Evolutionary conservation across 2,888 invertebrate species (phyloP), one percentile per base, ranked within the genome.

Genomic region (Gandaritis pyraliata): DNA sequence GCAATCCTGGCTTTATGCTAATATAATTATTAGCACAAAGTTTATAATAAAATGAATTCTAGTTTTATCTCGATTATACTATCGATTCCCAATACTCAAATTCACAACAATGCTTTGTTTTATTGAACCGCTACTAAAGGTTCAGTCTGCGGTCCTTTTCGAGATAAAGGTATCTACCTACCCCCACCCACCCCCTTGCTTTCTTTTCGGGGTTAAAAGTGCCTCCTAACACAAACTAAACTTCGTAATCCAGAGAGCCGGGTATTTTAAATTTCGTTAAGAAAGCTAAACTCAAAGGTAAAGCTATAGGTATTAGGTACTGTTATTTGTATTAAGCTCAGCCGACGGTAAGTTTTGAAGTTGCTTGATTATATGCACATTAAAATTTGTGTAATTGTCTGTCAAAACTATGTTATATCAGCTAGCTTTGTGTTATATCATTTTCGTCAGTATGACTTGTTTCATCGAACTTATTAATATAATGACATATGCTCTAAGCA

Each of bases 181-280:
- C 4, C 23, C 39, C 51, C 36, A 45, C 23, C 36, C 52, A 33
- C 47, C 41, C 53, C 41, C 33, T 47, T 52, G 47, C 58, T 52
- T 66, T 58, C 58, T 56, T 64, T 61, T 46, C 48, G 60, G 60
- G 64, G 64, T 23, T 66, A 64, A n/a, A n/a, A 64, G 63, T 61
- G 64, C 50, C 58, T 33, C 54, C 61, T 56, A 61, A 64, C 61
- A 56, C 64, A 66, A 66, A 66, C 64, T 66, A 48, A 58, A 64
- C 60, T 61, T 64, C 61, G 66, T 66, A 66, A 66, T 58, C 58
- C 53, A 58, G 47, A 52, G 52, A 58, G 50, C 50, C 47, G 55
- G 54, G 52, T 43, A 57, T 58, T 64, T 66, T 58, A 64, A 64
- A 66, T 64, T 66, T 66, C 52, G 61, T 61, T 58, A 61, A 55